A percentile compares a stretch with the other conserved stretches of the same genome.
Conservation (phyloP, 30 jellyfish, hydroid and myxozoan species). For the Chrysaora quinquecirrha region DNA sequence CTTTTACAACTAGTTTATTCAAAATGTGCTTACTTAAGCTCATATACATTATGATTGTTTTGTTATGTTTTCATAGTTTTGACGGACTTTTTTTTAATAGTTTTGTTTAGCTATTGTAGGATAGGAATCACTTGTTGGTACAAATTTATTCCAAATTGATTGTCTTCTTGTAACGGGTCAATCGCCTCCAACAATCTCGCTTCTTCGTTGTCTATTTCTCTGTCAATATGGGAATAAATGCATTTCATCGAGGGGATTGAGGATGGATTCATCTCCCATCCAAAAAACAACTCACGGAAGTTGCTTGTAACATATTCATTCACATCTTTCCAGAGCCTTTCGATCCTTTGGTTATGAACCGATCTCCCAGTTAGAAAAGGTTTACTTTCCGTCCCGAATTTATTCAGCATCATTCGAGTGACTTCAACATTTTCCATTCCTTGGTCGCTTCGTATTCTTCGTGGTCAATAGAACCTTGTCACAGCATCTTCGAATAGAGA, state of each 20-base stretch:
- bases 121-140: slow-evolving; percentile 7
- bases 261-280: slow-evolving; percentile 22
- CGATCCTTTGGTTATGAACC: slow-evolving; percentile 27
- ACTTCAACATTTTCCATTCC: slow-evolving; percentile 44
- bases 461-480: slow-evolving; percentile 33
- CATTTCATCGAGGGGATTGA: slow-evolving; percentile 20
- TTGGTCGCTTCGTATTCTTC: slow-evolving; percentile 32
- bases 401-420: slow-evolving; percentile 24
- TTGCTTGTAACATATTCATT: slow-evolving; percentile 15
- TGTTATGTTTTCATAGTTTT: background rate
- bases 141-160: background rate
- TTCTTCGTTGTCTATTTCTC: background rate
- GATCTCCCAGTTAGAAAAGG: slow-evolving; percentile 32
- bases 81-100: background rate
- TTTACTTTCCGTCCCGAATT: slow-evolving; percentile 25
- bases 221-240: slow-evolving; percentile 25
- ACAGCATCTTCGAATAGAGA: slow-evolving; percentile 18
- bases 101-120: background rate
- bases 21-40: background rate
- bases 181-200: background rate
- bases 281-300: slow-evolving; percentile 19
- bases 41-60: background rate
- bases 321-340: slow-evolving; percentile 38
- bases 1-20: background rate
- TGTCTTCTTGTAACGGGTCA: slow-evolving; percentile 30